Evolutionary conservation across 2,797 vertebrate genomes (phyloP).

Genomic region (Oceanodroma leucorhoa): DNA sequence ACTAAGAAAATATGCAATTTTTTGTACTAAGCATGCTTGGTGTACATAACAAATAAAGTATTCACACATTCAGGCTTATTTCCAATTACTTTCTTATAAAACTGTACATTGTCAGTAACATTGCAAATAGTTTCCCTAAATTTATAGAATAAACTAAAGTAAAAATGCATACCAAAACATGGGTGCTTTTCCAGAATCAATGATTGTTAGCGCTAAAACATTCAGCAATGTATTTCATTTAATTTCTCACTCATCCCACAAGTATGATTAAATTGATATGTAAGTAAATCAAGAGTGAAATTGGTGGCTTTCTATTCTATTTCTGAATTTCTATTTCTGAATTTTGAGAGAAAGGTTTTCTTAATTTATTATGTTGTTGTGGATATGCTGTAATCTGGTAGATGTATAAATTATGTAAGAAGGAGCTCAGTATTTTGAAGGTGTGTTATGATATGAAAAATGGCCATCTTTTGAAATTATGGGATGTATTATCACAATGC

Average conservation of each 20-base stretch:
- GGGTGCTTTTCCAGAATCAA: background rate
- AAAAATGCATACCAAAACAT: background rate
- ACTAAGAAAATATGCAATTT: background rate
- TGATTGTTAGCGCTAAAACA: constrained; percentile 3
- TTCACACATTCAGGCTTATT: background rate
- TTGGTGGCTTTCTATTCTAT: background rate
- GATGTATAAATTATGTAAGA: constrained; percentile 53
- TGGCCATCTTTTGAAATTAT: constrained; percentile 72
- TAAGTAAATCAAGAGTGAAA: constrained; percentile 37
- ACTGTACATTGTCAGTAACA: background rate
- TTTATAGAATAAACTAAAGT: background rate
- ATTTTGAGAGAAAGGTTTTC: constrained; percentile 49
- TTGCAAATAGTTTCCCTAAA: constrained; percentile 7
- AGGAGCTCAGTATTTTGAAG: constrained; percentile 65
- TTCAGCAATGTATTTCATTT: background rate
- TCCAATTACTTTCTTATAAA: background rate
- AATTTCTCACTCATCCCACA: constrained; percentile 19
- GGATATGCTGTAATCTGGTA: constrained; percentile 39
- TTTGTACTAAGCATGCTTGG: background rate
- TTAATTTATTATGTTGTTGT: constrained; percentile 34
- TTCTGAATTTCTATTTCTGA: constrained; percentile 37
- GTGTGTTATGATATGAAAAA: constrained; percentile 57
- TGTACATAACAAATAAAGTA: background rate
- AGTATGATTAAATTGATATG: background rate
- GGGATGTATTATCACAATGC: constrained; percentile 66